These are phyloP conservation scores for Drosophila setifemur DNA, from an alignment of 1,140 invertebrate species.

Conservation along the genomic window DNA sequence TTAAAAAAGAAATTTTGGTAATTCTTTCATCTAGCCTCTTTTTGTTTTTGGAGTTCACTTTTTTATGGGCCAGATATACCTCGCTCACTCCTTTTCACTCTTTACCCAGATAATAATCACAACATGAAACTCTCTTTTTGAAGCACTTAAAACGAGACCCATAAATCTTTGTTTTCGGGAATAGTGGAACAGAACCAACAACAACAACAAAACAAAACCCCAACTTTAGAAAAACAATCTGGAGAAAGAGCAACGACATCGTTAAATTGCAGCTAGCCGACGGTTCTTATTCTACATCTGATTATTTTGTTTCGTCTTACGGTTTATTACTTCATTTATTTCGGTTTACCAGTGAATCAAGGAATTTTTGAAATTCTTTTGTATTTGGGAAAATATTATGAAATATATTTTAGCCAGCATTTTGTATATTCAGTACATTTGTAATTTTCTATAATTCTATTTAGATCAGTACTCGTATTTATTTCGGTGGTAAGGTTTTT, in stretches of 20 bases:
- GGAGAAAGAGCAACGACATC: conserved; percentile 48
- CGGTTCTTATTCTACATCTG: conserved; percentile 6
- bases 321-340: conserved; percentile 34
- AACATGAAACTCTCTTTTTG: conserved; percentile 75
- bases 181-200: conserved; percentile 18
- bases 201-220: conserved; percentile 17
- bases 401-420: too few relatives aligned
- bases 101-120: conserved; percentile 59
- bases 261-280: conserved; percentile 38
- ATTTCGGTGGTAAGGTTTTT: too few relatives aligned
- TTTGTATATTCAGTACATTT: too few relatives aligned
- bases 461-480: too few relatives aligned
- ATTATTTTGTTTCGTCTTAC: conserved; percentile 19
- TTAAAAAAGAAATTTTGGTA: conserved; percentile 17
- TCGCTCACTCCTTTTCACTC: conserved; percentile 9
- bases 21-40: not conserved
- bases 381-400: not conserved
- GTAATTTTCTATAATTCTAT: too few relatives aligned
- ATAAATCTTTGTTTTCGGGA: conserved; percentile 58
- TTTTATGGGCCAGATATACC: not conserved
- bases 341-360: not conserved
- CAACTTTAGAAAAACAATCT: too few relatives aligned
- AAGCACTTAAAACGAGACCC: conserved; percentile 63
- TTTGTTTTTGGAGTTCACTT: conserved; percentile 13
- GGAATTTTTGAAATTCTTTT: not conserved